phyloP scores from a whole-genome alignment of 2,888 invertebrate genomes.

The Tetragnatha montana region DNA sequence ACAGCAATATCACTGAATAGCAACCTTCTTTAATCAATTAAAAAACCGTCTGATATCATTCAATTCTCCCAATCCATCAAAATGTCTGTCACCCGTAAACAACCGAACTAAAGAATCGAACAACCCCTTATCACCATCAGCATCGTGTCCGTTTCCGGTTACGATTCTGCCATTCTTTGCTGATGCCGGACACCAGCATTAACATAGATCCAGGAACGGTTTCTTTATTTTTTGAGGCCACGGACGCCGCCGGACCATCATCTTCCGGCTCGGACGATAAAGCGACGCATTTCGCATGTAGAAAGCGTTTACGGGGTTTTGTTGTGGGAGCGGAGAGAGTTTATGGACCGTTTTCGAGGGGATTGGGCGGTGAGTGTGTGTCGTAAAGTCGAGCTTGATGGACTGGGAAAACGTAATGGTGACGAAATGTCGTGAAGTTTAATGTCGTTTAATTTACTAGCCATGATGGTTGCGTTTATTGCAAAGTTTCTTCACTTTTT shows the following conservation, averaged over 20 bases:
- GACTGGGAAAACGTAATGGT: neutral
- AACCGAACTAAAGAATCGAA: neutral
- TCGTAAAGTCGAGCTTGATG: neutral
- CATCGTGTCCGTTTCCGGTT: constrained; percentile 46
- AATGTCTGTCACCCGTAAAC: neutral
- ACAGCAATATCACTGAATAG: neutral
- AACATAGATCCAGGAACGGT: constrained; percentile 69
- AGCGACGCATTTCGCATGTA: constrained; percentile 3
- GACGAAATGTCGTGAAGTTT: neutral
- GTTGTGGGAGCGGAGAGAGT: neutral
- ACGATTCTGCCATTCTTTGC: constrained; percentile 52
- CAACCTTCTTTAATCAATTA: neutral
- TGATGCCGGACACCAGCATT: constrained; percentile 44
- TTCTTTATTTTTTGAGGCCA: constrained; percentile 64
- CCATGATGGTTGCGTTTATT: too few species aligned
- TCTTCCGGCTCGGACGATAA: constrained; percentile 5
- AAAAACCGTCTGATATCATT: neutral
- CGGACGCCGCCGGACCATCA: constrained; percentile 28
- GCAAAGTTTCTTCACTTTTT: too few species aligned
- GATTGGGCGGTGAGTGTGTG: constrained; percentile 4
- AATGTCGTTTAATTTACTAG: neutral
- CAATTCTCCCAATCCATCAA: neutral
- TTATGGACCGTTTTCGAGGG: constrained; percentile 14
- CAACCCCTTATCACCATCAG: neutral
- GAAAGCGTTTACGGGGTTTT: constrained; percentile 28